Conservation (phyloP, 2,888 invertebrate genomes). For the Bombylius major region DNA sequence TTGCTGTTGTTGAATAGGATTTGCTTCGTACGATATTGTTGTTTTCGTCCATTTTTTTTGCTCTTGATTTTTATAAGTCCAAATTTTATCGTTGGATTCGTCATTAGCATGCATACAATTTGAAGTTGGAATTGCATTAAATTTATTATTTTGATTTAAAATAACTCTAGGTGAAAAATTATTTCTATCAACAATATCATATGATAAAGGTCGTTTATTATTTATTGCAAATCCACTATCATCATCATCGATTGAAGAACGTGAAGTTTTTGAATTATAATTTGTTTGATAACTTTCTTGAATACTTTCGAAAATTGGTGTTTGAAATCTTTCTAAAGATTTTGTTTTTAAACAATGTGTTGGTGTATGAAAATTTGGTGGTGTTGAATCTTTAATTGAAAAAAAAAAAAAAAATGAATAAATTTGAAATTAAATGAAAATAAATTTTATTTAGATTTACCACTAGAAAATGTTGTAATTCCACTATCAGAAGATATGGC, state of each 20-base stretch:
- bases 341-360: too few species aligned
- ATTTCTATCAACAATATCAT: neutral
- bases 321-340: too few species aligned
- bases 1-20: too few species aligned
- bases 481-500: slow-evolving; percentile 40
- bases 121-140: slow-evolving; percentile 7
- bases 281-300: neutral
- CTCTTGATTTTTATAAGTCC: too few species aligned
- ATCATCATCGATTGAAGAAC: neutral
- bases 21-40: too few species aligned
- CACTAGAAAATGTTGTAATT: slow-evolving; percentile 41
- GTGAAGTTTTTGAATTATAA: neutral
- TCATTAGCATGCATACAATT: too few species aligned
- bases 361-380: too few species aligned
- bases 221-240: neutral
- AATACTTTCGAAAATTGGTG: neutral
- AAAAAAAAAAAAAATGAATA: too few species aligned
- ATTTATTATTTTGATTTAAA: slow-evolving; percentile 1
- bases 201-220: neutral
- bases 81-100: too few species aligned
- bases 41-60: too few species aligned
- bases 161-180: neutral
- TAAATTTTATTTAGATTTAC: slow-evolving; percentile 17
- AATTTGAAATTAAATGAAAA: too few species aligned
- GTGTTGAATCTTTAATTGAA: too few species aligned